Base-by-base conservation (phyloP, 2,113 vertebrate genomes). In the Carassius carassius region DNA sequence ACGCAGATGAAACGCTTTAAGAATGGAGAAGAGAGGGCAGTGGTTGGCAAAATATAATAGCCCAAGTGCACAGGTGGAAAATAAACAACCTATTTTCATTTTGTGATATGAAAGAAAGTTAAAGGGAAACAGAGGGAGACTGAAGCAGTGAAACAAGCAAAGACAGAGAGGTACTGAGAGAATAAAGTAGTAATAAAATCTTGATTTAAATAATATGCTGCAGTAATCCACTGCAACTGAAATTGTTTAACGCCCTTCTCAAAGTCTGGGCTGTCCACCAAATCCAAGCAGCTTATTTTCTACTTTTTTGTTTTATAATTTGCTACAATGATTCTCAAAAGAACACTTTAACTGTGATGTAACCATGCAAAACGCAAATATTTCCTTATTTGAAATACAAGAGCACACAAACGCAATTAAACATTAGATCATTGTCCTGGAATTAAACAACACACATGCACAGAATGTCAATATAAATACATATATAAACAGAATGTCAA, bases 41-140 rank as follows among this genome's bases (percentile, higher is more conserved):
- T 69, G 56, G 58, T 44, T 80, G 72, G 56, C 76, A 58, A 77
- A 62, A 51, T 83, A 19, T 23, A 60, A 65, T 56, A 56, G 21
- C 19, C 29, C 47, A 47, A 72, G 51, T 23, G 60, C 69, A 54
- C 75, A 82, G 49, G 37, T 72, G 85, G 25, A 70, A 78, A 73
- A 81, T 85, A 82, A 82, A 81, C 69, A 76, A 25, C 10, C 7
- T 16, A n/a, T 41, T 69, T 21, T 29, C 3, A 32, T 86, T 77
- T 49, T 67, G 25, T 60, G 62, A 70, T 9, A 32, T 70, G 70
- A 75, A 9, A 44, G 17, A 29, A 62, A 62, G 23, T 37, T 32
- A 44, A 25, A 60, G 14, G 41, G 19, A 83, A 25, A 83, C 6
- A 58, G 63, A 73, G 51, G 21, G 32, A 41, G 19, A 72, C 44